Conservation (phyloP, 2,888 invertebrate species). For the Hanleya hanleyi region DNA sequence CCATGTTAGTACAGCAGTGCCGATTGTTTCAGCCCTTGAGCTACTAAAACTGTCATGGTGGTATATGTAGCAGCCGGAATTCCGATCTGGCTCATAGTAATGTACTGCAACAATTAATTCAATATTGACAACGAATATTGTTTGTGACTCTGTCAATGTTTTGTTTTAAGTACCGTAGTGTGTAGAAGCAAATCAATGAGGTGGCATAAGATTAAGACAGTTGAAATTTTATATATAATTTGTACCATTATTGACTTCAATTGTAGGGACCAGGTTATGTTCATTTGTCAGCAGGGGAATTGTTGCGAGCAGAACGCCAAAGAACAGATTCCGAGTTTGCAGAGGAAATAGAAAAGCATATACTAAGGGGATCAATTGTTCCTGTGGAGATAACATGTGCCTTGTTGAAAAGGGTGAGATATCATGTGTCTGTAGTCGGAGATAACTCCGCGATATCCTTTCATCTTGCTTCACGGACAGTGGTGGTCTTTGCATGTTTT, state of each 20-base stretch:
- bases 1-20: too few relatives aligned
- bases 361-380: slow-evolving; percentile 94
- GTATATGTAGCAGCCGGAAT: too few relatives aligned
- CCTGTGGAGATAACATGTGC: slow-evolving; percentile 99
- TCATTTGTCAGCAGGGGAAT: slow-evolving; percentile 83
- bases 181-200: not conserved
- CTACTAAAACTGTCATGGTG: too few relatives aligned
- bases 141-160: too few relatives aligned
- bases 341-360: slow-evolving; percentile 93
- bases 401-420: slow-evolving; percentile 89
- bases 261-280: slow-evolving; percentile 75
- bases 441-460: too few relatives aligned
- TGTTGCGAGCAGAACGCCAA: slow-evolving; percentile 90
- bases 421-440: not conserved
- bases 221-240: not conserved
- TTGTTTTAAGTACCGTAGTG: not conserved
- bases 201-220: not conserved
- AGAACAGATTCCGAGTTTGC: slow-evolving; percentile 88
- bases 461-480: too few relatives aligned
- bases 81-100: too few relatives aligned
- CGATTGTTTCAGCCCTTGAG: too few relatives aligned
- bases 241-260: slow-evolving; percentile 5
- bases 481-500: too few relatives aligned
- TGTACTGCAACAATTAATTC: too few relatives aligned
- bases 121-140: too few relatives aligned